Evolutionary conservation across 2,113 vertebrate genomes (phyloP).

Genomic region (Rhagologus leucostigma): DNA sequence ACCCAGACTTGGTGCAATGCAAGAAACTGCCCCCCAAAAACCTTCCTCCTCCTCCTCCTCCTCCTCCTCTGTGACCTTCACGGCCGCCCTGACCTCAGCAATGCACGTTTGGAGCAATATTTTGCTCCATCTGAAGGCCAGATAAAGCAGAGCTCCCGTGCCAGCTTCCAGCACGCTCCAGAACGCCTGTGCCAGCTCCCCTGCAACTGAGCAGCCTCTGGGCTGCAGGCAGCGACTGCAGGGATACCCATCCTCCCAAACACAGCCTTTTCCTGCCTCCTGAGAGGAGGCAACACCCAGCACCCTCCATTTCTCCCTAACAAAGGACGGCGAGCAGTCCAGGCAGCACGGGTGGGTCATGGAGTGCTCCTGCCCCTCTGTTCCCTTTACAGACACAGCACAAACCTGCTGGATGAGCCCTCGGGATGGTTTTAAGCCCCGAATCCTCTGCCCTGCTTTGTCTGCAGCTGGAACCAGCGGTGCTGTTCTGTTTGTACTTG

Average conservation of each 20-base stretch:
- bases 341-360: not conserved
- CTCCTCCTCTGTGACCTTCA: not conserved
- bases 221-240: not conserved
- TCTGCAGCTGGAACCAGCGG: not conserved
- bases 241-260: not conserved
- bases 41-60: not conserved
- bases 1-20: accelerated
- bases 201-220: conserved; percentile 24
- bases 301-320: not conserved
- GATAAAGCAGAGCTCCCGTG: not conserved
- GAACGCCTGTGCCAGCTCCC: not conserved
- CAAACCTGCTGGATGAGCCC: not conserved
- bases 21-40: not conserved
- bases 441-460: not conserved
- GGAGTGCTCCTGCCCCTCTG: not conserved
- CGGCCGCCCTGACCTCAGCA: not conserved
- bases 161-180: conserved; percentile 9
- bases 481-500: accelerated
- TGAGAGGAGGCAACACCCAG: not conserved
- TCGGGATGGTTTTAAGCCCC: not conserved
- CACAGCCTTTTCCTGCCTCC: not conserved
- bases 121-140: not conserved
- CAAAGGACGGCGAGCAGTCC: not conserved
- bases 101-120: not conserved
- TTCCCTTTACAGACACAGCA: not conserved